Conservation (phyloP, 2,797 vertebrate species). For the Prionace glauca region DNA sequence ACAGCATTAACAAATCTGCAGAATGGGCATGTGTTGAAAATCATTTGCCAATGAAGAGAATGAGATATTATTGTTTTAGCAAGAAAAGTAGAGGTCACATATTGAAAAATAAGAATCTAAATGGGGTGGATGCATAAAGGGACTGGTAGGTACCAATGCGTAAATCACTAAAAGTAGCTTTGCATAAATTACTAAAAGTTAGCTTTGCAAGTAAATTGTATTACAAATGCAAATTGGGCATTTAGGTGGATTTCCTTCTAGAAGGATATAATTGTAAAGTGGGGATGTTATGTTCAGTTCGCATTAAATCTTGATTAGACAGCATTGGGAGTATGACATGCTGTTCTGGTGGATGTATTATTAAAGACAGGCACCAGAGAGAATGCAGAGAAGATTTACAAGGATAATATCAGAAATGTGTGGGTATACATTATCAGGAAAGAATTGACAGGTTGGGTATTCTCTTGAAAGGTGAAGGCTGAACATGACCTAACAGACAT, state of each 20-base stretch:
- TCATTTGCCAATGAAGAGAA: too few relatives aligned
- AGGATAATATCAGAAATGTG: background rate
- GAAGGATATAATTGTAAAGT: background rate
- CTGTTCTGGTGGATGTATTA: too few relatives aligned
- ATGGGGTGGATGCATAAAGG: background rate
- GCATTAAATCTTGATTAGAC: background rate
- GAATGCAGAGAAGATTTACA: background rate
- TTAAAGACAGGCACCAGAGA: background rate
- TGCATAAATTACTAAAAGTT: too few relatives aligned
- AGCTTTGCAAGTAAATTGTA: background rate
- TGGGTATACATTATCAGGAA: background rate
- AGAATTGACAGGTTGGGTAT: background rate
- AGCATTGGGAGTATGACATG: too few relatives aligned
- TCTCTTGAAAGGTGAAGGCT: background rate
- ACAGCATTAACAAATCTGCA: background rate
- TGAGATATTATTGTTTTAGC: too few relatives aligned
- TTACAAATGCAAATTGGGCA: background rate
- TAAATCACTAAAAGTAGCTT: background rate
- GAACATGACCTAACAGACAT: background rate
- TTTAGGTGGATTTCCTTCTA: background rate
- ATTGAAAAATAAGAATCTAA: background rate
- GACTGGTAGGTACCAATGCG: background rate
- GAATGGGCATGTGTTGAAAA: background rate
- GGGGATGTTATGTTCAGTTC: background rate
- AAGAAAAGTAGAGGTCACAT: too few relatives aligned